Evolutionary conservation across 2,113 vertebrate species (phyloP), one percentile per base, ranked within the genome.

Genomic region (Isichthys henryi): DNA sequence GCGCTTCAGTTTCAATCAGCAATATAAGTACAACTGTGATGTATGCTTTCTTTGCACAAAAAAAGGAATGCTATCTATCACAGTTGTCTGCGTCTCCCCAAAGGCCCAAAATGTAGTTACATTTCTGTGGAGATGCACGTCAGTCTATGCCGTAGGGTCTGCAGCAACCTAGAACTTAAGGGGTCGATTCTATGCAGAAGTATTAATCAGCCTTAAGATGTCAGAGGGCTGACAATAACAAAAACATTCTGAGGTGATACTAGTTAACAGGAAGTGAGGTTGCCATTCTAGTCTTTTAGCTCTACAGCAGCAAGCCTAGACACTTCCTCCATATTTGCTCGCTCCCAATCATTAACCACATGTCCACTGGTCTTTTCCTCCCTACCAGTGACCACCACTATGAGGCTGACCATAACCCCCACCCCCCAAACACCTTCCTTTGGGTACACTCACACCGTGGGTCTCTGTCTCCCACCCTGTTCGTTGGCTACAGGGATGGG

Each of bases 381-480:
- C 15, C 48, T 56, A 87, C 49, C 17, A 39, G 3, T 19, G 17
- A 31, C 15, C 86, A 87, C 1, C n/a, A 70, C 62, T 5, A 11
- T 13, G 27, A 31, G 10, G 10, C 11, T 19, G 17, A 31, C 27
- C 52, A 58, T n/a, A 50, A 35, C 21, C 85, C 46, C 19, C 83
- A 6, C 15, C 5, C 21, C 70, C 9, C 23, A 23, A 58, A 58
- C 56, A 39, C 21, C 43, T 45, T 23, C 89, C n/a, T 15, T 45
- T 89, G 17, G 91, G 74, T 50, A 90, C 90, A 97, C 98, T 98
- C 95, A 99, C 98, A 99, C 97, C 89, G 97, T 98, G 90, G 98
- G 98, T 92, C 98, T 97, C 93, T 96, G 96, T 93, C 96, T 94
- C 88, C 98, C 92, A 89, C 94, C 95, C 94, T 98, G 98, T 86